Percentiles rank a stretch among this genome's conserved stretches.
Evolutionary conservation across 2,888 invertebrate species (phyloP).

Genomic region (Microctonus aethiopoides): DNA sequence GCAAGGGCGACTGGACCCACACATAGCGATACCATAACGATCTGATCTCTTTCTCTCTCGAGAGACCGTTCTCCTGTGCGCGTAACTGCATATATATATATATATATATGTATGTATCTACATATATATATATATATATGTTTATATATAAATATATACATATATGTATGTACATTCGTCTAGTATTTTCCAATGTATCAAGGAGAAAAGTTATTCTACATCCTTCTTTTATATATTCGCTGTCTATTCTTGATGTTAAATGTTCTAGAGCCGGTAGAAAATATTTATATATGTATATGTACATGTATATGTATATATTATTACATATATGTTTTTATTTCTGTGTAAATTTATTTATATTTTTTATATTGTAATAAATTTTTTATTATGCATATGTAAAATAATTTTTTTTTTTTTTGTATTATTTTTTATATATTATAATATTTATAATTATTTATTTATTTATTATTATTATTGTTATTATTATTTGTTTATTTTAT

Average conservation of each 20-base stretch:
- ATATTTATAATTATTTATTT: too few relatives aligned
- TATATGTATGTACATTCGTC: neutral
- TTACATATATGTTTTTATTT: neutral
- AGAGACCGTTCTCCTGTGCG: conserved; percentile 18
- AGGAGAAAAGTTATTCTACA: conserved; percentile 1
- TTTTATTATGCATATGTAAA: too few relatives aligned
- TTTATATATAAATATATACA: neutral
- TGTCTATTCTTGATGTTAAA: neutral
- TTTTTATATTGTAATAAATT: too few relatives aligned
- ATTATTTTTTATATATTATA: too few relatives aligned
- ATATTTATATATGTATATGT: too few relatives aligned
- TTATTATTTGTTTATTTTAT: too few relatives aligned
- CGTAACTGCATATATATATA: neutral
- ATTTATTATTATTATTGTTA: too few relatives aligned
- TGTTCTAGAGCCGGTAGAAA: too few relatives aligned
- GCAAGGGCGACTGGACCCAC: conserved; percentile 66
- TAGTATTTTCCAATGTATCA: neutral
- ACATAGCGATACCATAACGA: conserved; percentile 38
- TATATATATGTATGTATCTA: neutral
- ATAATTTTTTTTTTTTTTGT: too few relatives aligned
- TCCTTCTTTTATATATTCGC: neutral
- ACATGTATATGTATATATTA: too few relatives aligned
- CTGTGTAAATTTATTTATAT: neutral
- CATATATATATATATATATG: neutral
- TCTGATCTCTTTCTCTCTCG: conserved; percentile 8